Evolutionary conservation across 2,113 vertebrate species (phyloP).

Genomic region (Aplodontia rufa): DNA sequence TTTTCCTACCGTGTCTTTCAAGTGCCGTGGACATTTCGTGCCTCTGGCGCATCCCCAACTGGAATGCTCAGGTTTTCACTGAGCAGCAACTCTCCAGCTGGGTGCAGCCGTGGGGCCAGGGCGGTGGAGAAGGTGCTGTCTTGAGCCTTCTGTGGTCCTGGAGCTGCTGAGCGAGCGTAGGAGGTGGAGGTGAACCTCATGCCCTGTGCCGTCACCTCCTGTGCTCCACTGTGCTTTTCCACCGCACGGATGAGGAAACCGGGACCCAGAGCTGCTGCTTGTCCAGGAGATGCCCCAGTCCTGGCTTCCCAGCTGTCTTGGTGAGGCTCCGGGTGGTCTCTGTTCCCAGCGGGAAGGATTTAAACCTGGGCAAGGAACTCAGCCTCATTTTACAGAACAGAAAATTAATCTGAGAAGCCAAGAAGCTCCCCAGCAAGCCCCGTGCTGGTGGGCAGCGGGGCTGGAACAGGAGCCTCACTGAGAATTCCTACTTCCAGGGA

Average conservation of each 20-base stretch:
- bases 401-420: not conserved
- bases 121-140: not conserved
- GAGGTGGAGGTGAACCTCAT: no score
- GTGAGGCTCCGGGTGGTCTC: no score
- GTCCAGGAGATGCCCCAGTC: not conserved
- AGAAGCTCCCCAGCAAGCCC: not conserved
- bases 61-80: not conserved
- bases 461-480: not conserved
- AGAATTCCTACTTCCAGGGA: not conserved
- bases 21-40: rapidly evolving
- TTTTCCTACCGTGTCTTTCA: not conserved
- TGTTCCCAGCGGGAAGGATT: not conserved
- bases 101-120: rapidly evolving
- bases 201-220: no score
- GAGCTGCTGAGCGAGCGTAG: not conserved
- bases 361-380: not conserved
- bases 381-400: not conserved
- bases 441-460: not conserved
- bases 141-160: not conserved
- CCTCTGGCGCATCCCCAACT: rapidly evolving
- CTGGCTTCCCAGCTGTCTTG: not conserved
- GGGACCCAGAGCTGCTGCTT: not conserved
- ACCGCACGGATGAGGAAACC: no score
- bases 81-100: not conserved
- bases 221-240: no score